Percentiles rank a stretch among this genome's conserved stretches.
phyloP scores from a whole-genome alignment of 2,113 vertebrate genomes.

The Lagenorhynchus albirostris region DNA sequence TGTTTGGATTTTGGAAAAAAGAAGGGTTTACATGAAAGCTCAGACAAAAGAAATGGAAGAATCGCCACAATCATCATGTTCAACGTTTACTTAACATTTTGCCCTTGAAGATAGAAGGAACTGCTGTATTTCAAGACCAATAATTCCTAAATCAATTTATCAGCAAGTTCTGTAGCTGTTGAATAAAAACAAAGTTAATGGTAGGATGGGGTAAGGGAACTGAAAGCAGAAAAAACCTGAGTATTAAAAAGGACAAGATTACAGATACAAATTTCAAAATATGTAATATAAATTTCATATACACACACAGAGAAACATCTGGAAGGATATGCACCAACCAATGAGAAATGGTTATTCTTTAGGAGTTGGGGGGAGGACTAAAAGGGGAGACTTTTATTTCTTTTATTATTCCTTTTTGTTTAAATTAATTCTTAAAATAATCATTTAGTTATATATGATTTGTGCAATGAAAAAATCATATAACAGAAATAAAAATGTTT shows the following conservation, averaged over 20 bases:
- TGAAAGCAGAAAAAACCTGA: neutral
- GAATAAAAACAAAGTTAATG: neutral
- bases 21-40: neutral
- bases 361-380: neutral
- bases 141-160: neutral
- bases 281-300: neutral
- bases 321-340: neutral
- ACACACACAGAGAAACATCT: neutral
- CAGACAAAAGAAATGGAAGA: neutral
- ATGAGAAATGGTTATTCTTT: neutral
- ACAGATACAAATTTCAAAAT: neutral
- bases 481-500: neutral
- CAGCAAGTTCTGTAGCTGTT: neutral
- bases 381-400: neutral
- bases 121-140: neutral
- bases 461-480: neutral
- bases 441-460: neutral
- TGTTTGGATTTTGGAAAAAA: neutral
- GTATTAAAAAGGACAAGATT: neutral
- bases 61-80: neutral
- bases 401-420: neutral
- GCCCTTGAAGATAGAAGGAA: neutral
- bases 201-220: neutral
- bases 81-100: neutral
- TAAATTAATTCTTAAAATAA: neutral